Evolutionary conservation across 2,888 invertebrate species (phyloP).

Genomic region (Choristoneura rosaceana): DNA sequence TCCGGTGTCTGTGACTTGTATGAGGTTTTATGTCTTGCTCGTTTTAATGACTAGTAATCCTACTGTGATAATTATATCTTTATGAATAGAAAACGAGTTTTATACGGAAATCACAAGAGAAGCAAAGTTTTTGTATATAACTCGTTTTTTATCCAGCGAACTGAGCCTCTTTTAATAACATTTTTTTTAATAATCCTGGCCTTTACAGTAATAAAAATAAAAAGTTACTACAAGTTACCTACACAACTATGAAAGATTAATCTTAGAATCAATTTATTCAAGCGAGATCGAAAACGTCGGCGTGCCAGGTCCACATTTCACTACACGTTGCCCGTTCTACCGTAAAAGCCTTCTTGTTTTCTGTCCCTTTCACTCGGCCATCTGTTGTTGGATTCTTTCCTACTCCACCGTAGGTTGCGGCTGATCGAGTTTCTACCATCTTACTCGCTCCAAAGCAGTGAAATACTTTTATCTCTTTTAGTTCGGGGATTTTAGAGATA

Average conservation of each 20-base stretch:
- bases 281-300: constrained; percentile 81
- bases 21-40: constrained; percentile 52
- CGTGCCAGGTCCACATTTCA: constrained; percentile 78
- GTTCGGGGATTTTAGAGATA: constrained; percentile 76
- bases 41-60: constrained; percentile 49
- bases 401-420: constrained; percentile 66
- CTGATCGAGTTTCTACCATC: constrained; percentile 84
- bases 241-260: constrained; percentile 75
- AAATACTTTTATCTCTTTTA: constrained; percentile 82
- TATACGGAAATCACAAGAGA: constrained; percentile 21
- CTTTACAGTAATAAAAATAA: constrained; percentile 18
- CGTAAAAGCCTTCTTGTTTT: constrained; percentile 84
- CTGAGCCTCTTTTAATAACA: constrained; percentile 4
- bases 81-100: constrained; percentile 27
- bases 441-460: constrained; percentile 81
- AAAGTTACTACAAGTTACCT: constrained; percentile 54
- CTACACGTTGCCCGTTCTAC: constrained; percentile 82
- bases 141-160: neutral
- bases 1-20: constrained; percentile 68
- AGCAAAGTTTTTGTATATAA: constrained; percentile 7
- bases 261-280: constrained; percentile 84
- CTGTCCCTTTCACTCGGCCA: constrained; percentile 64
- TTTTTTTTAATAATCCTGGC: neutral
- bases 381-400: constrained; percentile 52
- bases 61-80: constrained; percentile 40